Conservation (phyloP, 2,113 vertebrate species). For the Amblyopsis rosae region DNA sequence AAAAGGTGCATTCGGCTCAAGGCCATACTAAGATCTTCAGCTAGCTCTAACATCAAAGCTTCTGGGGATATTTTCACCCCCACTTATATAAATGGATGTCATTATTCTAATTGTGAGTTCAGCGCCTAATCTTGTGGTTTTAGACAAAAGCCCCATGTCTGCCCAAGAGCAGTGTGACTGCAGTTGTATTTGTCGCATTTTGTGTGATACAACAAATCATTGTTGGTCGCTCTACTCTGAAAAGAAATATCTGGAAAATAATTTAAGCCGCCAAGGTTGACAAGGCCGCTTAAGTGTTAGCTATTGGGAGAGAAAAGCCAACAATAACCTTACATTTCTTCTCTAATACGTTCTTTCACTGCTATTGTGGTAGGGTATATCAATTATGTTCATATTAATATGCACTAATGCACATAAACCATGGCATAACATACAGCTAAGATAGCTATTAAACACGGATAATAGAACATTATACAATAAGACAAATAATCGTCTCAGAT, state of each 20-base stretch:
- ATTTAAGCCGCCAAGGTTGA: background rate
- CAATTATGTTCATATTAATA: background rate
- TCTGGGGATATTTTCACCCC: background rate
- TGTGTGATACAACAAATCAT: background rate
- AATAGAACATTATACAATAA: background rate
- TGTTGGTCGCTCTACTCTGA: background rate
- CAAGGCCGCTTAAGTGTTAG: background rate
- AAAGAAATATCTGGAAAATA: constrained; percentile 2
- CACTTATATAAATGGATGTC: background rate
- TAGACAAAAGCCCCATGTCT: background rate
- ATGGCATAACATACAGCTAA: background rate
- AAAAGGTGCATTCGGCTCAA: constrained; percentile 14
- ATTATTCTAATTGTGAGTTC: constrained; percentile 7
- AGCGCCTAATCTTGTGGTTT: background rate
- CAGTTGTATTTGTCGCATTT: background rate
- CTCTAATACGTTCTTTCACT: background rate
- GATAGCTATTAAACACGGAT: background rate
- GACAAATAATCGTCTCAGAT: constrained; percentile 22
- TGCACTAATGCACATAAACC: background rate
- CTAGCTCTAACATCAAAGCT: background rate
- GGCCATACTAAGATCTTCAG: constrained; percentile 13
- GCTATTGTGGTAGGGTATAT: background rate
- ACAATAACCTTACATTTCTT: background rate
- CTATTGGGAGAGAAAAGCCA: background rate
- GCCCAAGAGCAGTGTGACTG: background rate